Conservation (phyloP, 2,113 vertebrate species). For the Thryonomys swinderianus region DNA sequence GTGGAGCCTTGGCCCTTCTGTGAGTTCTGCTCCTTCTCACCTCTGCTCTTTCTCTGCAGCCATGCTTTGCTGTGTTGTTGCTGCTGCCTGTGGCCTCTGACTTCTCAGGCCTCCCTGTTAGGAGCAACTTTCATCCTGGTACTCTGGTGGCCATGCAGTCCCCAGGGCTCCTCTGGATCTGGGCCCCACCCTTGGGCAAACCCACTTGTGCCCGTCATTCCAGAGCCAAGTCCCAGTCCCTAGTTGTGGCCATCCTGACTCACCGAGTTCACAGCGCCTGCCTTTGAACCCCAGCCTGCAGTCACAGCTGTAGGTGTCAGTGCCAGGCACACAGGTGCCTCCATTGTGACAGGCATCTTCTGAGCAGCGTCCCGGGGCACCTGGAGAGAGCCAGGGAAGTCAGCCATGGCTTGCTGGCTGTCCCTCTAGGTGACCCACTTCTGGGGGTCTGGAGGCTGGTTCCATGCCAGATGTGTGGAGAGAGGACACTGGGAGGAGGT, state of each 20-base stretch:
- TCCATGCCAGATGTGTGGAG: not conserved
- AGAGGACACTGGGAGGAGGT: not conserved
- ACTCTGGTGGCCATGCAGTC: not conserved
- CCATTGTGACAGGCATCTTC: slow-evolving; percentile 87
- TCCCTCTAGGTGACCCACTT: not conserved
- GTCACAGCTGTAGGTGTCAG: slow-evolving; percentile 87
- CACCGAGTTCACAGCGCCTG: slow-evolving; percentile 94
- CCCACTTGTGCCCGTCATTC: not conserved
- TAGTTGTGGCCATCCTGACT: slow-evolving; percentile 76
- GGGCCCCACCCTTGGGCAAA: not conserved
- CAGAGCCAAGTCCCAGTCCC: not conserved
- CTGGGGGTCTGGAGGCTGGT: not conserved
- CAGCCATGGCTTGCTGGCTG: not conserved
- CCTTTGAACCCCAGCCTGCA: slow-evolving; percentile 93
- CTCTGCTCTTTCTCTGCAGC: not conserved
- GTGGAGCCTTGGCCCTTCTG: not conserved
- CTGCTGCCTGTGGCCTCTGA: not conserved
- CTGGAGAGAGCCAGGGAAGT: slow-evolving; percentile 67
- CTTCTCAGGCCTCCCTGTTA: not conserved
- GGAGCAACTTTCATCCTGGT: not conserved
- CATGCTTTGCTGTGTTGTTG: not conserved
- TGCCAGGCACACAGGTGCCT: slow-evolving; percentile 87
- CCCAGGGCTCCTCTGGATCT: not conserved
- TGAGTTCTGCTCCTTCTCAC: not conserved
- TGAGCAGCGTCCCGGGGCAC: slow-evolving; percentile 78